These are phyloP conservation scores for Ichneumoninae sp. DNA, from an alignment of 2,888 invertebrate genomes.

Conservation along the genomic window DNA sequence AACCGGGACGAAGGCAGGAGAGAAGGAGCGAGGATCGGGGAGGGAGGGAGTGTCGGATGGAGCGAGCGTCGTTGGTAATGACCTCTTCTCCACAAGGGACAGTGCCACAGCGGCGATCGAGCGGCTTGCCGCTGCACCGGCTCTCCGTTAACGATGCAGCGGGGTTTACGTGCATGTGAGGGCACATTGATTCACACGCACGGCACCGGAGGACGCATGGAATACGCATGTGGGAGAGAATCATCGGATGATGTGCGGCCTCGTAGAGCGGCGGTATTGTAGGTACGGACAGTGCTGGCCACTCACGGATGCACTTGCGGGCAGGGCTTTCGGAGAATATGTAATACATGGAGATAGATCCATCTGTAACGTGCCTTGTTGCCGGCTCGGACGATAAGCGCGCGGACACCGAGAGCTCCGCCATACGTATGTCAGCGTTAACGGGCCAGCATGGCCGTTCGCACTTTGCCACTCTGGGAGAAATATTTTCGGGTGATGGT, in stretches of 20 bases:
- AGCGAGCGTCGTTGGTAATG: conserved; percentile 64
- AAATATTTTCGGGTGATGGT: neutral
- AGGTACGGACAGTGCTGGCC: conserved; percentile 15
- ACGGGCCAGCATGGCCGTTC: neutral
- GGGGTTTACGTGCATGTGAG: conserved; percentile 22
- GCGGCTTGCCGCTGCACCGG: conserved; percentile 51
- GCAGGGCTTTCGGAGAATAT: conserved; percentile 36
- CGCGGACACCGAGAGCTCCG: neutral
- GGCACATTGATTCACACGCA: conserved; percentile 45
- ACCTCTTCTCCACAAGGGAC: conserved; percentile 64
- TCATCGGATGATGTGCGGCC: conserved; percentile 19
- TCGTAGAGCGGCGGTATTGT: conserved; percentile 9
- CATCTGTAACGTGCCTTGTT: conserved; percentile 18
- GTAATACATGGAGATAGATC: conserved; percentile 14
- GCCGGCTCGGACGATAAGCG: neutral
- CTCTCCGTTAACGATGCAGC: conserved; percentile 62
- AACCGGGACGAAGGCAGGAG: conserved; percentile 22
- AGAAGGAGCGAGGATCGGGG: conserved; percentile 28
- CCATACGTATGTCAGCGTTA: neutral
- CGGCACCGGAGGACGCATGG: neutral
- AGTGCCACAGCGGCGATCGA: conserved; percentile 63
- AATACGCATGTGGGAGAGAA: neutral
- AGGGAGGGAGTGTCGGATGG: conserved; percentile 23
- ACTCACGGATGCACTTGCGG: conserved; percentile 46
- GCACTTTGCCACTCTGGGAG: neutral